Evolutionary conservation across 2,797 vertebrate species (phyloP).

Genomic region (Hydrolagus colliei): DNA sequence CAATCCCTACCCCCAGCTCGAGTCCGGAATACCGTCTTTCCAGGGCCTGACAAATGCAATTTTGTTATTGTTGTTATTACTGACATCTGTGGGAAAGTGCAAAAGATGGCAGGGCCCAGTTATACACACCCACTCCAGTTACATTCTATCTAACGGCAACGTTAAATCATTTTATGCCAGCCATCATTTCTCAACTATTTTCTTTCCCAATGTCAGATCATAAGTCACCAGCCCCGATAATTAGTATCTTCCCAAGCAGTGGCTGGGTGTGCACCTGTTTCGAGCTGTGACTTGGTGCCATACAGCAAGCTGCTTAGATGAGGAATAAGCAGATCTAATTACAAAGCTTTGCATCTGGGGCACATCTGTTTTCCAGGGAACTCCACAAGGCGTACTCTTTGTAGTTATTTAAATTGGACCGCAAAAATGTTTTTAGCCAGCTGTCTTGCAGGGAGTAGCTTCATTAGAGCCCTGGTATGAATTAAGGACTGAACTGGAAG

Average conservation of each 20-base stretch:
- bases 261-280: background rate
- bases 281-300: background rate
- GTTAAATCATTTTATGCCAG: background rate
- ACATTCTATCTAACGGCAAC: too few species aligned
- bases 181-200: background rate
- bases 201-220: too few species aligned
- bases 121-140: background rate
- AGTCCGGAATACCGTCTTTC: too few species aligned
- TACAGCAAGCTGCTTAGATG: too few species aligned
- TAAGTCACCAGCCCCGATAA: background rate
- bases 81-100: background rate
- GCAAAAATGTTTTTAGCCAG: constrained; percentile 6
- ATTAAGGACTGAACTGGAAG: too few species aligned
- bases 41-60: too few species aligned
- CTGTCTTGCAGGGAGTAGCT: background rate
- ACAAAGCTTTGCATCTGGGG: background rate
- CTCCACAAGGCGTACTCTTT: background rate
- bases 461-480: too few species aligned
- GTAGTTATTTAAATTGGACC: background rate
- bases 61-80: too few species aligned
- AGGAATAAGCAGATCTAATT: background rate
- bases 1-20: too few species aligned
- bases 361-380: background rate
- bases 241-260: background rate
- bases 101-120: background rate